Evolutionary conservation across 2,113 vertebrate genomes (phyloP).

Genomic region (Apteryx owenii): DNA sequence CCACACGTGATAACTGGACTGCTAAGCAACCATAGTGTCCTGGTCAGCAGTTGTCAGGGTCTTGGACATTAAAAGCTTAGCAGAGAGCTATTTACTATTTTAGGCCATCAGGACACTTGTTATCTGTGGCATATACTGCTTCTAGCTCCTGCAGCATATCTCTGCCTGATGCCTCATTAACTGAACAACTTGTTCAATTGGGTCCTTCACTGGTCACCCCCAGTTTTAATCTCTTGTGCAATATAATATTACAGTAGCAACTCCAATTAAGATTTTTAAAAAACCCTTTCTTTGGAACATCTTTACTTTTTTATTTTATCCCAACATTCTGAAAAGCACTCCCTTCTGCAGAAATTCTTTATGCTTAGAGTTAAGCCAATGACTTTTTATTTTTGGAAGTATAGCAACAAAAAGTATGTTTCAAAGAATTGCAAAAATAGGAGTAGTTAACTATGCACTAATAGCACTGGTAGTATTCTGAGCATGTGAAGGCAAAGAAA

Average conservation of each 20-base stretch:
- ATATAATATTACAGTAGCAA: background rate
- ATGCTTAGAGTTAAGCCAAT: background rate
- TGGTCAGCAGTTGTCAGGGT: background rate
- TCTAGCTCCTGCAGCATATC: background rate
- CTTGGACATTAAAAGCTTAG: background rate
- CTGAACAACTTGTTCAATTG: background rate
- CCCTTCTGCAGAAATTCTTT: background rate
- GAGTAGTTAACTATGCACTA: background rate
- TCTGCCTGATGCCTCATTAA: background rate
- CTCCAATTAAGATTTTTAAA: slow-evolving; percentile 10
- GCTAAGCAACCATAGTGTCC: background rate
- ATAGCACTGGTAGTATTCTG: background rate
- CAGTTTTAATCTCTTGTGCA: background rate
- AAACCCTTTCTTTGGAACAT: background rate
- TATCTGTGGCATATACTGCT: slow-evolving; percentile 3
- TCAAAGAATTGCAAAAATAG: background rate
- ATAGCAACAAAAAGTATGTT: background rate
- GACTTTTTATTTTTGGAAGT: background rate
- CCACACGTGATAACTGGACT: background rate
- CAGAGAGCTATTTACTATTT: background rate
- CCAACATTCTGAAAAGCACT: background rate
- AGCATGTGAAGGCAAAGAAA: background rate
- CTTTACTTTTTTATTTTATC: background rate
- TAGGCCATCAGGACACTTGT: background rate
- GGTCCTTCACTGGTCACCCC: background rate